Percentiles rank a stretch among this genome's conserved stretches.
Evolutionary conservation across 2,797 vertebrate species (phyloP).

Genomic region (Epinephelus malabaricus): DNA sequence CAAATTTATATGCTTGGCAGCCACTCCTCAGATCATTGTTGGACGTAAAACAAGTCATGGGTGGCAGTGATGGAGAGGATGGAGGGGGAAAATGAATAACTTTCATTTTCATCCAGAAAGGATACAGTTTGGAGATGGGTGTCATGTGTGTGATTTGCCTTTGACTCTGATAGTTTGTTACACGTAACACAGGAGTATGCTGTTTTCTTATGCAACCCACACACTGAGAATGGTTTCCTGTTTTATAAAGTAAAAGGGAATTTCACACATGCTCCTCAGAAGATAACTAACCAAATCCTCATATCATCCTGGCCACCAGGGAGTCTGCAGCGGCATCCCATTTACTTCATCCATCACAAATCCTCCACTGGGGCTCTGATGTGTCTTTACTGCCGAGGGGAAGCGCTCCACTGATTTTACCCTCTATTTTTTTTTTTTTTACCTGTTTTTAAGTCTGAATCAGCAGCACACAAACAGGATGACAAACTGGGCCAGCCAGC

Average conservation of each 20-base stretch:
- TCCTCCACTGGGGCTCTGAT: conserved; percentile 47
- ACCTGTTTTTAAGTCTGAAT: conserved; percentile 62
- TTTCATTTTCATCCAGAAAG: conserved; percentile 28
- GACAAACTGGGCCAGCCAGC: conserved; percentile 45
- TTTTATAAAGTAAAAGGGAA: not conserved
- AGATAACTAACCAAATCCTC: conserved; percentile 24
- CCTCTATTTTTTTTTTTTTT: not conserved
- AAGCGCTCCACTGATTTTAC: conserved; percentile 39
- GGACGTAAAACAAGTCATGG: conserved; percentile 59
- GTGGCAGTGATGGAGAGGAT: conserved; percentile 3
- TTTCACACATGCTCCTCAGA: conserved; percentile 39
- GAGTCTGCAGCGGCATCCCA: conserved; percentile 45
- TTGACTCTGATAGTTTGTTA: conserved; percentile 27
- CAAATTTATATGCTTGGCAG: conserved; percentile 64
- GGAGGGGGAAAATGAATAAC: conserved; percentile 32
- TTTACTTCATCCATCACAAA: conserved; percentile 53
- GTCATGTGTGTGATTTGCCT: conserved; percentile 18
- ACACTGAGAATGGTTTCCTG: not conserved
- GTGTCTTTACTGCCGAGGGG: conserved; percentile 37
- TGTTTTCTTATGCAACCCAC: not conserved
- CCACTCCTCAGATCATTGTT: conserved; percentile 49
- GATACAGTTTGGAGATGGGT: conserved; percentile 3
- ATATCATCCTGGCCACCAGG: conserved; percentile 17
- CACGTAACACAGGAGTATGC: not conserved
- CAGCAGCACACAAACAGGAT: conserved; percentile 38